Base-by-base conservation (phyloP, 2,113 vertebrate species). In the Patagioenas fasciata region DNA sequence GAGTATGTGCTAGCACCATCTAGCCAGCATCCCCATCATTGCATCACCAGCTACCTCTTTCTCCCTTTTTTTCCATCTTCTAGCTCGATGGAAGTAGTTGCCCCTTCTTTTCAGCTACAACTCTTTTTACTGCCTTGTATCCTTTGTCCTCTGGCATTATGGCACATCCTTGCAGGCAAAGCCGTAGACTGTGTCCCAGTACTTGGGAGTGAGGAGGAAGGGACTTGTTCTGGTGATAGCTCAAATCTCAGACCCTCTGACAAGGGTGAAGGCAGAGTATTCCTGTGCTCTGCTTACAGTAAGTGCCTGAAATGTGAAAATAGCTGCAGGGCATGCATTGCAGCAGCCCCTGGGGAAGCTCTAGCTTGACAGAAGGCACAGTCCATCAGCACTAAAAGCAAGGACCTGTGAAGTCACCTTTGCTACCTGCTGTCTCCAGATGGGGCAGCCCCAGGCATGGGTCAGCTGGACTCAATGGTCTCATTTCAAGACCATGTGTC, bases 1-100 rank as follows among this genome's bases (percentile, higher is more conserved):
- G 20, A 93, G 69, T 56, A 91, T 94, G 77, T 94, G 61, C 83
- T 96, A 96, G 96, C 93, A 86, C 95, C 96, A 96, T 69, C 96
- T 97, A 96, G 95, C 96, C 91, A 93, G 61, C 44, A 64, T 67
- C 73, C 57, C 65, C 57, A 75, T 93, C 92, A 96, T 1, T 95
- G 73, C 95, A 95, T 78, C 61, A 36, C 42, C 28, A 88, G 31
- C 62, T 95, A 31, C 23, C 9, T 85, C 61, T 53, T 53, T 21
- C 6, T 69, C 21, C 56, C 32, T 32, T 74, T 96, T 80, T 79
- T 44, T 29, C 56, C 26, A 20, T 88, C 31, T 86, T 78, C 17
- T 19, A 90, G 32, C 38, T 71, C 0, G 0, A 36, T 57, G 53
- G 19, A 64, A 71, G 31, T 53, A 64, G 26, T 44, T 67, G 48